Evolutionary conservation across 2,797 vertebrate genomes (phyloP), one percentile per base, ranked within the genome.

Genomic region (Hydrophis major): DNA sequence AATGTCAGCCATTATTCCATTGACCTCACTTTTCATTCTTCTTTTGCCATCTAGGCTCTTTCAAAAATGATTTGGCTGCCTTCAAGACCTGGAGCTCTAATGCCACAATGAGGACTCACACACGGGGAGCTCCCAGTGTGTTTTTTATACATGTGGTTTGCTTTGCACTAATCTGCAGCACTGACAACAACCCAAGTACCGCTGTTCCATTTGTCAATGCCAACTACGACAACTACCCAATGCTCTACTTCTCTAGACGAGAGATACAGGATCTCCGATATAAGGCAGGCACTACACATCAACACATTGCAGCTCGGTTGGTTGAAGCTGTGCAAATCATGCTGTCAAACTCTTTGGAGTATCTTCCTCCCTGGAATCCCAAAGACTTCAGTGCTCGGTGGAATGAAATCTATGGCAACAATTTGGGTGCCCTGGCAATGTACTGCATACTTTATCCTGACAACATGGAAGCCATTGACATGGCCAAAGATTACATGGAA

Each of bases 321-420:
- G 96, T 97, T 0, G 98, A 99, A 87, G 99, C 99, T 0, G 99
- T 98, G 2, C 98, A 99, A 13, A 97, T 97, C 11, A 99, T 99
- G 98, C 97, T 99, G 89, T 98, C 98, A 4, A 98, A 95, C 78
- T 99, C 99, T 0, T 97, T 98, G 95, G 98, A 98, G 90, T 99
- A 99, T 97, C 98, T 99, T 56, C 99, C 99, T 14, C 99, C 99
- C 60, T 99, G 99, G 99, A 99, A 98, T 88, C 99, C 98, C 0
- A 98, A 97, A 0, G 98, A 99, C 20, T 99, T 99, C 97, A 98
- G 98, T 0, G 98, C 98, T 92, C 98, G 99, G 94, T 99, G 99
- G 99, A 99, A 99, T 86, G 99, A 99, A 96, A 98, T 99, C 90
- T 99, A 99, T 0, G 99, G 99, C 56, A 99, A 99, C 98, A 99